These are phyloP conservation scores for Nephila pilipes DNA, from an alignment of 1,140 invertebrate genomes.

Conservation along the genomic window DNA sequence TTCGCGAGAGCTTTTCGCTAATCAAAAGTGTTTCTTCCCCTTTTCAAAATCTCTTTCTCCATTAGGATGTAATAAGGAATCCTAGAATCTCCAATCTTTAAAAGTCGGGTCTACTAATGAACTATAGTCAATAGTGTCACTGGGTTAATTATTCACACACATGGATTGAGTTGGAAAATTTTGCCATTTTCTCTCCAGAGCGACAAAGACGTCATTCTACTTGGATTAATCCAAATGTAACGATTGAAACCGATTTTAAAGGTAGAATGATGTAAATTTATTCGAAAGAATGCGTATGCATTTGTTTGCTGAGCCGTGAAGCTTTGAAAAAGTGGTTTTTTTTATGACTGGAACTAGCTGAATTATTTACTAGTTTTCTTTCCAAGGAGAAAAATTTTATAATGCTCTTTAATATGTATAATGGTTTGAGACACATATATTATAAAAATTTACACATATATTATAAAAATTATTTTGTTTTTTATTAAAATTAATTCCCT, in stretches of 20 bases:
- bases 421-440: too few relatives aligned
- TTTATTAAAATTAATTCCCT: too few relatives aligned
- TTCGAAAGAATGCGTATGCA: too few relatives aligned
- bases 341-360: too few relatives aligned
- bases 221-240: neutral
- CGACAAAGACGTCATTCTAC: neutral
- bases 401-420: too few relatives aligned
- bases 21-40: conserved; percentile 60
- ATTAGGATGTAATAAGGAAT: conserved; percentile 41
- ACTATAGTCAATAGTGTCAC: conserved; percentile 44
- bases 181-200: conserved; percentile 1
- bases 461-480: too few relatives aligned
- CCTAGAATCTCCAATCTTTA: conserved; percentile 33
- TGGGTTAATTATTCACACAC: conserved; percentile 53
- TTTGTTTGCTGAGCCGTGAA: too few relatives aligned
- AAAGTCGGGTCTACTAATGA: conserved; percentile 31
- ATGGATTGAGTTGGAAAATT: neutral
- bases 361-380: too few relatives aligned
- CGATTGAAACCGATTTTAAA: neutral
- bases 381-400: too few relatives aligned
- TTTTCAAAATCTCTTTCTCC: conserved; percentile 21
- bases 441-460: too few relatives aligned
- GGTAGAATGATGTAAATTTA: neutral
- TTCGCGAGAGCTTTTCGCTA: conserved; percentile 47
- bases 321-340: too few relatives aligned